Base-by-base conservation (phyloP, 1,140 invertebrate genomes). In the Ooceraea biroi region DNA sequence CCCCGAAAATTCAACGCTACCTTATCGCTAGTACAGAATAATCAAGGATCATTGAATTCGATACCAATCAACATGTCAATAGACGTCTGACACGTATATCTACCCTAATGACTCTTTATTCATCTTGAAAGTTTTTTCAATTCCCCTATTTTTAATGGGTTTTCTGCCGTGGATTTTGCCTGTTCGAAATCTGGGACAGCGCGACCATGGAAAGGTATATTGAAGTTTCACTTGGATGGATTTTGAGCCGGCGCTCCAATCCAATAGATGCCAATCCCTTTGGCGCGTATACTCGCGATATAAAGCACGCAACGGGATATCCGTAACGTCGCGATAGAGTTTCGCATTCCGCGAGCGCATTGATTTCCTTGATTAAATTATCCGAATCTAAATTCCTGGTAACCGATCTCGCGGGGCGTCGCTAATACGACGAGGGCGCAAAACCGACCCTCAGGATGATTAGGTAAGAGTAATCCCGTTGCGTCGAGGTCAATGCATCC, bases 361-460 rank as follows among this genome's bases (percentile, higher is more conserved):
- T 44, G 65, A 69, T 69, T 57, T 30, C 44, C 22, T 44, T 57
- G 50, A 80, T 80, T 69, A 80, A 69, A 80, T 80, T 57, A 69
- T 19, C 1, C 63, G 3, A 19, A 66, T 46, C 12, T 22, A 27
- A 80, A 46, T 69, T 69, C 12, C 63, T 14, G 65, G 69, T 27
- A 19, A 30, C 22, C 50, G 36, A 69, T 30, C 22, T 69, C 65
- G 76, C 76, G 76, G 14, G 12, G 19, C 41, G 7, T 61, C 58
- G 44, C 55, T 22, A 41, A 78, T 68, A 66, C 22, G 0, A n/a
- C n/a, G 14, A 44, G 10, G 22, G 30, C 22, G 17, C 3, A 44
- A 27, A n/a, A 22, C 36, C 30, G 3, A 27, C 30, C 22, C 22
- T 57, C 11, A 3, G 50, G 22, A 69, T 69, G 63, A 80, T 80